Evolutionary conservation across 2,888 invertebrate genomes (phyloP), one percentile per base, ranked within the genome.

Genomic region (Tetheella fluctuosa): DNA sequence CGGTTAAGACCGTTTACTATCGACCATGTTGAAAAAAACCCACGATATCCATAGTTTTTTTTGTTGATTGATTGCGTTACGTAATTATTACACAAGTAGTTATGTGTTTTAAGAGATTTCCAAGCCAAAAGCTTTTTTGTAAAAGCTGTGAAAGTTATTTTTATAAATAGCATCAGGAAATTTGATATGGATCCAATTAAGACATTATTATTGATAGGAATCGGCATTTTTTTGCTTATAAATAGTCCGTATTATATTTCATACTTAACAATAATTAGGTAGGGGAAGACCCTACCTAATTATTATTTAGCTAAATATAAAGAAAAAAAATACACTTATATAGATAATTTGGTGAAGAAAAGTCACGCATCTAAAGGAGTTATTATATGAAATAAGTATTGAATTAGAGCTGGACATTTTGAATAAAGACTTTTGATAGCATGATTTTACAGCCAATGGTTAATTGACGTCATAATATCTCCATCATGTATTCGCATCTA

Each of bases 401-500:
- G 23, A 2, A 52, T 23, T 10, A 15, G 6, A 15, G 37, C 37
- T 42, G 42, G 7, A 39, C 2, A 39, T 39, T 48, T 48, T 1
- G 20, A 20, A 48, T 39, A 39, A 39, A 12, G 20, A 25, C 28
- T 54, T 30, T 54, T 17, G 54, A 34, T 54, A 54, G 20, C 54
- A 53, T 52, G 58, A 54, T 59, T n/a, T 60, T 15, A 54, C 56
- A 64, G 57, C 55, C 30, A 55, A 37, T 53, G 23, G 62, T 28
- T 34, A 60, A 54, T 54, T 48, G 12, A 34, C 60, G 55, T 25
- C 23, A 57, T 58, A 63, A 63, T 61, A 57, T 42, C 15, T 28
- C 37, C 23, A 58, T 57, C 61, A 64, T 59, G 60, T 57, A 52
- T 59, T 53, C 37, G 20, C 57, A 56, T 55, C 62, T 61, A 58